Conservation (phyloP, 2,888 invertebrate genomes). For the Heliconius ethilla region DNA sequence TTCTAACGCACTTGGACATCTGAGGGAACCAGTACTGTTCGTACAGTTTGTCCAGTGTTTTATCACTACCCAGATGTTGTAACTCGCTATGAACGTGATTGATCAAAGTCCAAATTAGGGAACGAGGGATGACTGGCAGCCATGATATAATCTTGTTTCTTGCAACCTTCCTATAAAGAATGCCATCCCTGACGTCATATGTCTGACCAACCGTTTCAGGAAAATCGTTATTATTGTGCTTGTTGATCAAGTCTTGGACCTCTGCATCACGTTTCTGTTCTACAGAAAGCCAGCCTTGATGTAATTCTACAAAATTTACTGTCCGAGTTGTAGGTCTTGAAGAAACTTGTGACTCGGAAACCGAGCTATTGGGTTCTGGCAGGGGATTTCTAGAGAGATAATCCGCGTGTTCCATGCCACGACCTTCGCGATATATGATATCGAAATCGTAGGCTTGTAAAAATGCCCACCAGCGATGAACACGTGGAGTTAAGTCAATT, state of each 20-base stretch:
- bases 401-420: slow-evolving; percentile 48
- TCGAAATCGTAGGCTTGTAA: slow-evolving; percentile 46
- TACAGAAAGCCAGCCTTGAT: slow-evolving; percentile 46
- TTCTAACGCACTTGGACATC: slow-evolving; percentile 45
- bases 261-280: slow-evolving; percentile 47
- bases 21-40: slow-evolving; percentile 47
- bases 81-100: slow-evolving; percentile 48
- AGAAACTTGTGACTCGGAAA: slow-evolving; percentile 17
- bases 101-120: slow-evolving; percentile 48
- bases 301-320: neutral
- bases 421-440: slow-evolving; percentile 45
- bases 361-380: slow-evolving; percentile 27
- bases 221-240: slow-evolving; percentile 32
- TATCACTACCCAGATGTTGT: slow-evolving; percentile 47
- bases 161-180: slow-evolving; percentile 43
- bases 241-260: slow-evolving; percentile 42
- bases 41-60: slow-evolving; percentile 49
- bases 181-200: slow-evolving; percentile 48
- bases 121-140: slow-evolving; percentile 47
- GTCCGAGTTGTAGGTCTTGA: no score
- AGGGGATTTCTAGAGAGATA: slow-evolving; percentile 44
- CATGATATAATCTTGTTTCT: slow-evolving; percentile 44
- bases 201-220: slow-evolving; percentile 39
- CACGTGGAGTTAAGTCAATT: slow-evolving; percentile 48
- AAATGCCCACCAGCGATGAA: slow-evolving; percentile 50